A percentile compares a stretch with the other conserved stretches of the same genome.
phyloP scores from a whole-genome alignment of 2,113 vertebrate genomes.

The Alligator mississippiensis region DNA sequence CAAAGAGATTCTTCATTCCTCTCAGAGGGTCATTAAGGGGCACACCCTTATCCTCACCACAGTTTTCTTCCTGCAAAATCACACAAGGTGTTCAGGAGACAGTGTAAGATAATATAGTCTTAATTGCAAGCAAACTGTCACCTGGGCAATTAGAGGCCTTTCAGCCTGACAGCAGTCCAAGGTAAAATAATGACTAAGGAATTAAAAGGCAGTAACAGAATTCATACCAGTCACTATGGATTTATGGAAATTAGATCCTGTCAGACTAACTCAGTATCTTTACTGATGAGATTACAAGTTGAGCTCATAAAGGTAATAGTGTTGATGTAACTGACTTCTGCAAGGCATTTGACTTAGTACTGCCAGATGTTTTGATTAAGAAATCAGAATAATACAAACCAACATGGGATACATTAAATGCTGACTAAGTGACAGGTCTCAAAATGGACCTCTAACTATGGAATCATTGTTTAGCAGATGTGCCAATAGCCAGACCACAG shows the following conservation, averaged over 20 bases:
- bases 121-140: not conserved
- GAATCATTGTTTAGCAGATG: not conserved
- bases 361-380: not conserved
- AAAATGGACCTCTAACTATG: not conserved
- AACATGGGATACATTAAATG: not conserved
- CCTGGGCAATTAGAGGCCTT: not conserved
- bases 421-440: not conserved
- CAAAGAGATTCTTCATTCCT: not conserved
- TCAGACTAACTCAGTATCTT: not conserved
- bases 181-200: not conserved
- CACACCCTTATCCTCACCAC: not conserved
- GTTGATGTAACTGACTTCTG: not conserved
- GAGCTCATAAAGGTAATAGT: not conserved
- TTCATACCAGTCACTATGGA: not conserved
- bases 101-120: not conserved
- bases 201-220: not conserved
- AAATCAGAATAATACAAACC: not conserved
- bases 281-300: not conserved
- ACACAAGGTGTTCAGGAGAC: not conserved
- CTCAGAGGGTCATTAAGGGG: not conserved
- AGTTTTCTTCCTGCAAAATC: not conserved
- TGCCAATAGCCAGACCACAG: not conserved
- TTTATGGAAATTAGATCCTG: not conserved
- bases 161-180: not conserved
- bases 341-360: not conserved